Percentiles rank a stretch among this genome's conserved stretches.
Conservation (phyloP, 2,113 vertebrate genomes). For the Cavia porcellus region DNA sequence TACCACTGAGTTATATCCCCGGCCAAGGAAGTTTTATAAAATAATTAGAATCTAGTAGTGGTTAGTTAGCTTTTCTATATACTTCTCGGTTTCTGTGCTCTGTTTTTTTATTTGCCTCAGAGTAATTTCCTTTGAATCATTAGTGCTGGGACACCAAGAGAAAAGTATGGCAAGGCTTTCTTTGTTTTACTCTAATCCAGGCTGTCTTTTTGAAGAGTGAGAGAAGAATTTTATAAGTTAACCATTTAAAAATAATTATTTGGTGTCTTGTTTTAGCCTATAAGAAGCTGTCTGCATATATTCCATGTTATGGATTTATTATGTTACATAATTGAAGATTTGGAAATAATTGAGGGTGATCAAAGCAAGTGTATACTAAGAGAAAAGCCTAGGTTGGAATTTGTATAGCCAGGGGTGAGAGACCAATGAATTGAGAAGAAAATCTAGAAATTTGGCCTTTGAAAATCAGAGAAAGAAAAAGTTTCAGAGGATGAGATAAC, state of each 20-base stretch:
- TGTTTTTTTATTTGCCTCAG: constrained; percentile 1
- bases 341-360: constrained; percentile 16
- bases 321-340: constrained; percentile 4
- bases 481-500: background rate
- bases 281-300: background rate
- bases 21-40: background rate
- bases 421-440: background rate
- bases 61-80: background rate
- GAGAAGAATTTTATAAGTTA: constrained; percentile 44
- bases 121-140: constrained; percentile 26
- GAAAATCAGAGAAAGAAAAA: background rate
- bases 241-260: constrained; percentile 25
- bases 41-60: background rate
- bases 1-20: too few relatives aligned
- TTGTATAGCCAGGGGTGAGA: background rate
- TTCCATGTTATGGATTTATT: background rate
- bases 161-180: background rate
- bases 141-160: constrained; percentile 1
- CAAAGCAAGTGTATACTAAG: background rate
- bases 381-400: background rate
- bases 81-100: background rate
- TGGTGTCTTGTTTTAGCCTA: background rate
- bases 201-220: constrained; percentile 26
- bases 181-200: constrained; percentile 2
- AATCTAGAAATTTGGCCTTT: constrained; percentile 20